phyloP scores from a whole-genome alignment of 2,797 vertebrate species.

The Xerus rutilus region DNA sequence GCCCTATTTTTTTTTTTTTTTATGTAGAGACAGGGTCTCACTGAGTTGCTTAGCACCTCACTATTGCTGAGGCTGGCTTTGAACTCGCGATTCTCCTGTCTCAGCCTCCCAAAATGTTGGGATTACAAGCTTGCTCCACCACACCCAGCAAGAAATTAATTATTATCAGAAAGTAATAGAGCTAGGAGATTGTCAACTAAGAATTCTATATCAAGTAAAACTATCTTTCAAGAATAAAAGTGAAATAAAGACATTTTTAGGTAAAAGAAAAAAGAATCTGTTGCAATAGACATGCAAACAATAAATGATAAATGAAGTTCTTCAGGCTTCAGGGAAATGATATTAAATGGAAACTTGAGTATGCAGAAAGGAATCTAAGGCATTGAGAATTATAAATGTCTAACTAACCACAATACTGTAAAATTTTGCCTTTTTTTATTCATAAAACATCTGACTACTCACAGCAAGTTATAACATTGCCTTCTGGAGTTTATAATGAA shows the following conservation, averaged over 20 bases:
- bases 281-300: background rate
- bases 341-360: background rate
- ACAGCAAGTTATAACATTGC: background rate
- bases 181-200: background rate
- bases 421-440: background rate
- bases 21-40: no score
- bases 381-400: background rate
- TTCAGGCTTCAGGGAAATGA: background rate
- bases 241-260: background rate
- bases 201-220: background rate
- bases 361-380: background rate
- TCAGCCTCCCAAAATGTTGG: no score
- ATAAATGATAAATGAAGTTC: background rate
- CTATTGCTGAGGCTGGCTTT: no score
- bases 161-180: background rate
- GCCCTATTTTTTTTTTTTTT: no score
- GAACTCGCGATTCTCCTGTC: no score
- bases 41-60: no score
- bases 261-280: background rate
- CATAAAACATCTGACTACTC: background rate
- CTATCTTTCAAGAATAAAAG: background rate
- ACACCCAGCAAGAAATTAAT: background rate
- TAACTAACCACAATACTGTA: background rate
- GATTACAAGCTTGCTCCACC: no score
- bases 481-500: background rate